Conservation (phyloP, 2,888 invertebrate species). For the Cheiracanthium punctorium region DNA sequence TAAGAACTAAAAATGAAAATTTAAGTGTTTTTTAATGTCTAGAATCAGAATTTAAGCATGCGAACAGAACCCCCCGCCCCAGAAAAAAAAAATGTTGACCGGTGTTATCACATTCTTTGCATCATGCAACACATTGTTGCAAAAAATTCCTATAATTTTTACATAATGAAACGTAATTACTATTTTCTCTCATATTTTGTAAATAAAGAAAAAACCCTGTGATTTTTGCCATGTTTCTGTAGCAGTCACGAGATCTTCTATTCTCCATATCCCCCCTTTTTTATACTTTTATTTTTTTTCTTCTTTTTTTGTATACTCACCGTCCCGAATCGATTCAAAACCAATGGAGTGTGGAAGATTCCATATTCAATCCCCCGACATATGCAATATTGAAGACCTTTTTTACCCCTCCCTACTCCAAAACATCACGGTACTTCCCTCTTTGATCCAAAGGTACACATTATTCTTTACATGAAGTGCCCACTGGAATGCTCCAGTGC, state of each 20-base stretch:
- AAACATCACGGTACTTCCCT: constrained; percentile 54
- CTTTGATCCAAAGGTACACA: constrained; percentile 55
- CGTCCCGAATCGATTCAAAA: constrained; percentile 36
- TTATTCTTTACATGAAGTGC: constrained; percentile 65
- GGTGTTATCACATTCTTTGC: too few species aligned
- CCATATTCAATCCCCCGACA: constrained; percentile 17
- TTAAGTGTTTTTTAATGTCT: too few species aligned
- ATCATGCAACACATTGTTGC: too few species aligned
- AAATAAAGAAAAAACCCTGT: too few species aligned
- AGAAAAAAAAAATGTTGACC: too few species aligned
- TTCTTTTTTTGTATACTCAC: neutral
- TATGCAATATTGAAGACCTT: neutral
- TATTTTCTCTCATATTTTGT: too few species aligned
- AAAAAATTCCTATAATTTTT: too few species aligned
- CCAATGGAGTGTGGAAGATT: constrained; percentile 54
- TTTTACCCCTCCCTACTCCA: constrained; percentile 27
- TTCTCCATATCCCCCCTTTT: neutral
- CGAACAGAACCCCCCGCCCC: too few species aligned
- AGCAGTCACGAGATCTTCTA: neutral
- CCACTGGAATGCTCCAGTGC: constrained; percentile 29
- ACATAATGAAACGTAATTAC: too few species aligned
- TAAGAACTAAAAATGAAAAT: too few species aligned
- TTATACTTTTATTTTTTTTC: constrained; percentile 16
- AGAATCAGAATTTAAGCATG: too few species aligned
- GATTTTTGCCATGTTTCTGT: too few species aligned